Evolutionary conservation across 2,797 vertebrate genomes (phyloP), one percentile per base, ranked within the genome.

Genomic region (Craterocephalus amniculus): DNA sequence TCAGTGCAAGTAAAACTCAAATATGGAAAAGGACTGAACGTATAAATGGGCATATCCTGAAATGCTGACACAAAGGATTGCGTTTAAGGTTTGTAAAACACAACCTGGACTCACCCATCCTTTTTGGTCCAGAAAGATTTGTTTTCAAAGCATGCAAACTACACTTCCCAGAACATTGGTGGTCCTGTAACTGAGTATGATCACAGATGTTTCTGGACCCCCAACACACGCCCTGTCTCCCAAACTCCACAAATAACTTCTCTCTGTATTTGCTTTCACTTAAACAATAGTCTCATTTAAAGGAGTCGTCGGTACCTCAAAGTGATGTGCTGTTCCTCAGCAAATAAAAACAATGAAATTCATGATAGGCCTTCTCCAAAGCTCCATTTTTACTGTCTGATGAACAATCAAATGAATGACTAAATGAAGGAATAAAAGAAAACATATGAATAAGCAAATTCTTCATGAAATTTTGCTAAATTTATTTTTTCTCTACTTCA

Each of bases 151-250:
- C 78, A 76, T 64, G 72, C 24, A 66, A 83, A 67, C 71, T 80
- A 48, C 74, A 85, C 80, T 90, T 93, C 88, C 90, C 87, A 48
- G 43, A 84, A 63, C 65, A 63, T 71, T 87, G 90, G 90, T 93
- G 92, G 91, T 92, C 92, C 75, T 11, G 3, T 66, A 26, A 59
- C 59, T 81, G 79, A 91, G 85, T 86, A 62, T 63, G 86, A 90
- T 84, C 87, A 86, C 92, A 95, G 92, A 92, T 92, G 91, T 85
- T 32, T 63, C 43, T 68, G 20, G 32, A 18, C 29, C 45, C 57
- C 32, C 40, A 31, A 22, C 45, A 54, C n/a, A n/a, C n/a, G n/a
- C n/a, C n/a, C n/a, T n/a, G n/a, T n/a, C n/a, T n/a, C 26, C 16
- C 8, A 26, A 57, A 58, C 29, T 34, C 9, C 49, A 40, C 22